Evolutionary conservation across 2,797 vertebrate species (phyloP).

Genomic region (Pantherophis vulpinus): DNA sequence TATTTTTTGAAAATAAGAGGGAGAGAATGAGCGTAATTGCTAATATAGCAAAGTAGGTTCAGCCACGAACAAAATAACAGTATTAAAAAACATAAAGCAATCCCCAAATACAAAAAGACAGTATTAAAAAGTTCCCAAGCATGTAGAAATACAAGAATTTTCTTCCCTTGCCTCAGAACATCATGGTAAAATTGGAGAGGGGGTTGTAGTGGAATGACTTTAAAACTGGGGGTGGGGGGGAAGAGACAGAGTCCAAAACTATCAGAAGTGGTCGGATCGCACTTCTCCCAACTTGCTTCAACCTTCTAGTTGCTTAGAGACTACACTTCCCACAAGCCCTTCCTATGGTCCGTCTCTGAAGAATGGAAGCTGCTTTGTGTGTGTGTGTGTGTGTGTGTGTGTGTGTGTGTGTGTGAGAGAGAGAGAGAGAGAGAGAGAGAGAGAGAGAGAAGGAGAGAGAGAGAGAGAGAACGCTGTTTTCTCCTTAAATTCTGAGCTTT

Average conservation of each 20-base stretch:
- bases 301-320: neutral
- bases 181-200: neutral
- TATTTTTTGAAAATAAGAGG: neutral
- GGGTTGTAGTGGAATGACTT: neutral
- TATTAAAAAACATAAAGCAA: neutral
- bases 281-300: neutral
- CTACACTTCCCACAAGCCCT: neutral
- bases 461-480: neutral
- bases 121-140: neutral
- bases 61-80: neutral
- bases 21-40: neutral
- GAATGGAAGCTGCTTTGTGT: neutral
- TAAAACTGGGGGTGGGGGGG: too few relatives aligned
- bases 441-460: neutral
- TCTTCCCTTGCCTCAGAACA: neutral
- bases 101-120: neutral
- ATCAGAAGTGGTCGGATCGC: neutral
- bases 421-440: too few relatives aligned
- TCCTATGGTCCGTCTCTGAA: neutral
- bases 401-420: too few relatives aligned
- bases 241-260: neutral
- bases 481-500: neutral
- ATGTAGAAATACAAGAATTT: neutral
- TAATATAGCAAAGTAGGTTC: neutral
- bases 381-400: too few relatives aligned